Percentiles rank a stretch among this genome's conserved stretches.
Evolutionary conservation across 2,113 vertebrate genomes (phyloP).

Genomic region (Platanista minor): DNA sequence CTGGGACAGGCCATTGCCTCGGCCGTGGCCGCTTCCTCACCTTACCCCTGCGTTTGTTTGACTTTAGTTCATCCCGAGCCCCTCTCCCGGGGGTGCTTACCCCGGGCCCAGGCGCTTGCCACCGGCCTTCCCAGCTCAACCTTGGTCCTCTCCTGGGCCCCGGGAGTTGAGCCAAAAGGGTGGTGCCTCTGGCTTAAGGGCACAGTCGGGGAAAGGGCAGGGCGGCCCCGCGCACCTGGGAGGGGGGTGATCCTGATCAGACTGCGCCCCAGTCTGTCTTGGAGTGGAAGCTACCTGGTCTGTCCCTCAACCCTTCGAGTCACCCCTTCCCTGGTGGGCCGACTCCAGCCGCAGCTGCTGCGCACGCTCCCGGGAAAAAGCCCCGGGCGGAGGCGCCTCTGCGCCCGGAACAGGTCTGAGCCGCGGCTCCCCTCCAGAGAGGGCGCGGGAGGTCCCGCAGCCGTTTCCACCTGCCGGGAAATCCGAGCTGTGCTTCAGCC

Average conservation of each 20-base stretch:
- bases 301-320: not conserved
- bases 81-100: not conserved
- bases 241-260: not conserved
- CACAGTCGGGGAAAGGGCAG: not conserved
- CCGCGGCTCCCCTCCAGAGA: slow-evolving; percentile 4
- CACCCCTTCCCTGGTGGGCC: slow-evolving; percentile 16
- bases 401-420: slow-evolving; percentile 21
- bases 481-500: not conserved
- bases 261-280: not conserved
- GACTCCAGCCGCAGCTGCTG: not conserved
- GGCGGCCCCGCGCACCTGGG: not conserved
- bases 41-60: not conserved
- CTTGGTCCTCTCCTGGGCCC: not conserved
- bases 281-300: not conserved
- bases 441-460: slow-evolving; percentile 54
- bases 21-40: not conserved
- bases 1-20: not conserved
- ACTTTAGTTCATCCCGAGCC: not conserved
- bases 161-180: not conserved
- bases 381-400: slow-evolving; percentile 20
- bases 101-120: not conserved
- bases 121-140: not conserved
- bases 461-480: slow-evolving; percentile 51
- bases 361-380: not conserved
- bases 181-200: not conserved